Percentiles rank a stretch among this genome's conserved stretches.
phyloP scores from a whole-genome alignment of 2,888 invertebrate genomes.

The Blomia tropicalis region DNA sequence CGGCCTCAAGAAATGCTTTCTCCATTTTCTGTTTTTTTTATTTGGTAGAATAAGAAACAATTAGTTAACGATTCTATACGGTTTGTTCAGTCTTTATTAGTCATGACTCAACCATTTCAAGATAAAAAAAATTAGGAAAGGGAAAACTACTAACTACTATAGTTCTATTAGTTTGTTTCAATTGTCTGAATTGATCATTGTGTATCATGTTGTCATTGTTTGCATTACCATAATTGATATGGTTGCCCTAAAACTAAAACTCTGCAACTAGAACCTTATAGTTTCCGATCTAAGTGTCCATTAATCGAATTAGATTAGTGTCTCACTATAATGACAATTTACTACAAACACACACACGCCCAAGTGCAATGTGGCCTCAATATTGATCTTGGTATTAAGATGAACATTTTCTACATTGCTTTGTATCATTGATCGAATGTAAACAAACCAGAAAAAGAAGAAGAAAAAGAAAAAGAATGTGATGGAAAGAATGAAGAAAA shows the following conservation, averaged over 20 bases:
- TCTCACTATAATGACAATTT: background rate
- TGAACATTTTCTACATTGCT: too few relatives aligned
- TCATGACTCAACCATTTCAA: too few relatives aligned
- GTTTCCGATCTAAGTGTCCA: too few relatives aligned
- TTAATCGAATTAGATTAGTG: background rate
- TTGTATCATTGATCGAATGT: background rate
- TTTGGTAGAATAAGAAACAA: too few relatives aligned
- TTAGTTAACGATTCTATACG: conserved; percentile 14
- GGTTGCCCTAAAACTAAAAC: background rate
- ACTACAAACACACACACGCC: background rate
- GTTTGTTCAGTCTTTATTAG: background rate
- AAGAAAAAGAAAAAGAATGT: too few relatives aligned
- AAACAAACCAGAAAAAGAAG: background rate
- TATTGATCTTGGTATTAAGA: too few relatives aligned
- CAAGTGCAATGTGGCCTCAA: too few relatives aligned
- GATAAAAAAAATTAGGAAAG: too few relatives aligned
- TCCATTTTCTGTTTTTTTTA: conserved; percentile 86
- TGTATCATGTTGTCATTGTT: background rate
- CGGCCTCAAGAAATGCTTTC: conserved; percentile 68
- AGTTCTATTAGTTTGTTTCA: too few relatives aligned
- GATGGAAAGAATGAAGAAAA: too few relatives aligned
- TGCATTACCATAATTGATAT: background rate
- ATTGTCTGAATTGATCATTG: too few relatives aligned
- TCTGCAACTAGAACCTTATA: background rate
- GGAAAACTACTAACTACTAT: too few relatives aligned